A percentile compares a stretch with the other conserved stretches of the same genome.
phyloP scores from a whole-genome alignment of 2,888 invertebrate genomes.

The Hirtodrosophila cameraria region DNA sequence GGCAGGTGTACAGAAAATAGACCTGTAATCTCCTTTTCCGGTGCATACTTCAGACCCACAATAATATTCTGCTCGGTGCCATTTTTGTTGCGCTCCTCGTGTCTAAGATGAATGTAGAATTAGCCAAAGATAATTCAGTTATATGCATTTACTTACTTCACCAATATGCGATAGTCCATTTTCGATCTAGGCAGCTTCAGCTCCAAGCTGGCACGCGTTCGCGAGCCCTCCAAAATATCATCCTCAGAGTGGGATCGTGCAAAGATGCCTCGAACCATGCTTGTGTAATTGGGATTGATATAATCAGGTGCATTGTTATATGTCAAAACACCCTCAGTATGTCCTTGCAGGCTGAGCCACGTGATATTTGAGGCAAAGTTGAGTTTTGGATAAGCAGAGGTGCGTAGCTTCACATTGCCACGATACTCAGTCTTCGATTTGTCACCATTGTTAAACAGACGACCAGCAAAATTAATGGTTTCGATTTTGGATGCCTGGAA shows the following conservation, averaged over 20 bases:
- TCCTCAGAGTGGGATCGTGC: constrained; percentile 87
- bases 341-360: constrained; percentile 89
- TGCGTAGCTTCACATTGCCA: constrained; percentile 88
- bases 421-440: constrained; percentile 84
- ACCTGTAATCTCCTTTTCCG: constrained; percentile 86
- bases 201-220: constrained; percentile 87
- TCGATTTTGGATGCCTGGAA: constrained; percentile 82
- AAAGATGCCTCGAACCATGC: constrained; percentile 86
- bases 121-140: neutral
- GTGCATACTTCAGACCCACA: constrained; percentile 86
- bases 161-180: constrained; percentile 87
- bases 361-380: constrained; percentile 88
- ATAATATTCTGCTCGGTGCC: constrained; percentile 86
- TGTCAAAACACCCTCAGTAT: constrained; percentile 89
- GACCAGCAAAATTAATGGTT: constrained; percentile 84
- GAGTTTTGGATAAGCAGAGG: constrained; percentile 90
- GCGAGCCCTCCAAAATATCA: constrained; percentile 85
- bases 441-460: constrained; percentile 85
- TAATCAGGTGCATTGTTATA: constrained; percentile 88
- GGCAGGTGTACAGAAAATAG: constrained; percentile 87
- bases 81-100: constrained; percentile 84
- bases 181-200: constrained; percentile 88
- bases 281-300: constrained; percentile 86
- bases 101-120: constrained; percentile 58
- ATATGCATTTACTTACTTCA: constrained; percentile 82